Percentiles rank a stretch among this genome's conserved stretches.
These are phyloP conservation scores for Elmis aenea DNA, from an alignment of 2,888 invertebrate genomes.

Conservation along the genomic window DNA sequence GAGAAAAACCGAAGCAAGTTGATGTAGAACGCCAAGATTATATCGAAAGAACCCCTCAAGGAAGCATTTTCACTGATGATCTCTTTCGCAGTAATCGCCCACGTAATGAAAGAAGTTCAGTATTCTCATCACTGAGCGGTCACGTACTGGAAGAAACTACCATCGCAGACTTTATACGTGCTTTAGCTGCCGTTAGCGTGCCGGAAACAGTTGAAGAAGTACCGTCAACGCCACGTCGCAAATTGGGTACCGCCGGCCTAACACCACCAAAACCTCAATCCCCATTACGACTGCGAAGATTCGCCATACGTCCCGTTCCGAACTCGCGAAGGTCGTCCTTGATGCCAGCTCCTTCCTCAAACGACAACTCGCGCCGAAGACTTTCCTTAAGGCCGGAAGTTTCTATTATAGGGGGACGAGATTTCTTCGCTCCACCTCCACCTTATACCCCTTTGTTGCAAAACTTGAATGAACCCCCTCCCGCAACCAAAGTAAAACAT, in stretches of 20 bases:
- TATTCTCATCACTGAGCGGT: constrained; percentile 39
- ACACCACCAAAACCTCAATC: constrained; percentile 50
- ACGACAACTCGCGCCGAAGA: constrained; percentile 32
- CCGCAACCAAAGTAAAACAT: constrained; percentile 7
- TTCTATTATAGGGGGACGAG: background rate
- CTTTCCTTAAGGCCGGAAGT: constrained; percentile 27
- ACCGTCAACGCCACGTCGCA: constrained; percentile 44
- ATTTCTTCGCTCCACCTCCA: constrained; percentile 44
- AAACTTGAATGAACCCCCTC: constrained; percentile 28
- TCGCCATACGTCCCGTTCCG: background rate
- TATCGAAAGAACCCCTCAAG: background rate
- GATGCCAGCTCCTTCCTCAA: constrained; percentile 13
- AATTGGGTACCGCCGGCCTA: constrained; percentile 52
- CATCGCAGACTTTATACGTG: constrained; percentile 74
- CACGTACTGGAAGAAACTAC: constrained; percentile 75
- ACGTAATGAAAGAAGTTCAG: background rate
- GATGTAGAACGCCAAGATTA: constrained; percentile 19
- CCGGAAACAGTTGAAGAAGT: constrained; percentile 31
- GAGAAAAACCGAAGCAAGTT: constrained; percentile 13
- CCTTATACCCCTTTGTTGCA: constrained; percentile 41
- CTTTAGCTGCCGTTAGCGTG: constrained; percentile 60
- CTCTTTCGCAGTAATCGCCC: background rate
- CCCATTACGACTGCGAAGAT: constrained; percentile 10
- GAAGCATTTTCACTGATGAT: no score
- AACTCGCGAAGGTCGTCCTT: constrained; percentile 21